Conservation (phyloP, 2,888 invertebrate species). For the Octodonta nipae region DNA sequence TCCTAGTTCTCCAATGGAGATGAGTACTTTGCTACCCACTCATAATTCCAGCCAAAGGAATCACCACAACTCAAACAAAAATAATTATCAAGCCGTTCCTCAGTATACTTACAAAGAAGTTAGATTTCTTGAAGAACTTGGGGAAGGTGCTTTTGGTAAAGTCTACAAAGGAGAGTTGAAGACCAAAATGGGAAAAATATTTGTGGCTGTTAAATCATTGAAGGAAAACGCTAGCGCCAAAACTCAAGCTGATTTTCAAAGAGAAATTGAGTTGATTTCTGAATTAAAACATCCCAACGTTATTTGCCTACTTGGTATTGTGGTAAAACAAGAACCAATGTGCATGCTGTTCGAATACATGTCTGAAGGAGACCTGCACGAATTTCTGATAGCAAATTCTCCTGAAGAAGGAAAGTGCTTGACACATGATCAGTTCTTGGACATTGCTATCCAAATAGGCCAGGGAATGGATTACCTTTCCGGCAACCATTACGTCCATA, state of each 20-base stretch:
- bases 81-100: slow-evolving; percentile 46
- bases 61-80: slow-evolving; percentile 27
- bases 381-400: slow-evolving; percentile 83
- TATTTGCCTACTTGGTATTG: slow-evolving; percentile 85
- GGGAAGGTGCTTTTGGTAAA: slow-evolving; percentile 94
- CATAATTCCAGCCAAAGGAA: slow-evolving; percentile 36
- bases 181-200: slow-evolving; percentile 54
- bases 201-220: slow-evolving; percentile 85
- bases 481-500: slow-evolving; percentile 88
- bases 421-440: slow-evolving; percentile 74
- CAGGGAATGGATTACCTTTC: slow-evolving; percentile 75
- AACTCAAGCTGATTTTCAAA: slow-evolving; percentile 80
- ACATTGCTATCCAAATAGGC: slow-evolving; percentile 79
- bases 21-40: slow-evolving; percentile 61
- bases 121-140: slow-evolving; percentile 77
- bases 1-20: slow-evolving; percentile 61
- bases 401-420: slow-evolving; percentile 69
- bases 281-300: slow-evolving; percentile 92
- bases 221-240: slow-evolving; percentile 87
- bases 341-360: slow-evolving; percentile 97
- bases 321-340: slow-evolving; percentile 75
- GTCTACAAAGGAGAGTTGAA: slow-evolving; percentile 87
- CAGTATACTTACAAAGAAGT: slow-evolving; percentile 79
- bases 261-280: slow-evolving; percentile 89
- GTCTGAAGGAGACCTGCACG: slow-evolving; percentile 90